Base-by-base conservation (phyloP, 2,797 vertebrate genomes). In the Oreochromis mossambicus region DNA sequence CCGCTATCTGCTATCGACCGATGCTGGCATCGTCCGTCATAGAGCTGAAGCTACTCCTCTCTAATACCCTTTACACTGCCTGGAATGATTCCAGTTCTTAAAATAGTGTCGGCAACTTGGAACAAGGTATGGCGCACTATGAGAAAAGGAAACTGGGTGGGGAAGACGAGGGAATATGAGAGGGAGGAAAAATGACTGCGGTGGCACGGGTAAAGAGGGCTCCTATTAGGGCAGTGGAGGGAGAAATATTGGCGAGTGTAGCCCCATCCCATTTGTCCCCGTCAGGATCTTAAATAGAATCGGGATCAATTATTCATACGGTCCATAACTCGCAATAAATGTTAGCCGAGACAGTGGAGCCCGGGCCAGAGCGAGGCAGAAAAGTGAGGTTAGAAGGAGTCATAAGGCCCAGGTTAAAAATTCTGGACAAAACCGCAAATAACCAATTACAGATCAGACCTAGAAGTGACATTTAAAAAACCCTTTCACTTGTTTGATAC, bases 251-350 rank as follows among this genome's bases (percentile, higher is more conserved):
- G 94, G 88, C 88, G 91, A 90, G 88, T 85, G 89, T 56, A 84
- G 92, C 83, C 90, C 91, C 7, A 58, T 84, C 79, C 92, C 92
- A 94, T 96, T 95, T 95, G 94, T 95, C 93, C 94, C 92, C 79
- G 91, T 95, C 94, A 92, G 81, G 93, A 93, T 95, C 93, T 95
- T 93, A 95, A 95, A 95, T 95, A 95, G 94, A 96, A 95, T 92
- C 70, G 5, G 84, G 88, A 95, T 96, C 92, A 95, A 95, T 95
- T 95, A 95, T 96, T 95, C 92, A 95, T 92, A 68, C 58, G 77
- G 87, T 90, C 93, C 92, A 94, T 95, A 95, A 95, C 93, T 91
- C 88, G 92, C 93, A 92, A 92, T 94, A 94, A 95, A 95, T 93
- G 94, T 93, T 94, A 93, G 93, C 94, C 73, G 91, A 89, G 88